Evolutionary conservation across 1,140 invertebrate genomes (phyloP), one percentile per base, ranked within the genome.

Genomic region (Formica selysi): DNA sequence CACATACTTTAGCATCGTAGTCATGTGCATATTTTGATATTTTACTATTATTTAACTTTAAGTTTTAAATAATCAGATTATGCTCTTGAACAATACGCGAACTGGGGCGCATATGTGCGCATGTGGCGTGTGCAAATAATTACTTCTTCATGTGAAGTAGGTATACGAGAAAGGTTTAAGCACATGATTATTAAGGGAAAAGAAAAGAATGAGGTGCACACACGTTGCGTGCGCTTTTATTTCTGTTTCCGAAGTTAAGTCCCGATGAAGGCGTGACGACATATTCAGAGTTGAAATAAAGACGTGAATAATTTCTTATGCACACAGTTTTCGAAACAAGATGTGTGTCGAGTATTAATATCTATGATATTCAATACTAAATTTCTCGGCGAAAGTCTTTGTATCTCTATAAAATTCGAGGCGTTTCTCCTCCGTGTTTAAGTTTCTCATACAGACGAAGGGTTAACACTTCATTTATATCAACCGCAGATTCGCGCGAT

Each of bases 381-480:
- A 32, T 38, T 59, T 5, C 32, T 65, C 62, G 61, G 2, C n/a
- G 11, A 74, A 44, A 29, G 13, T 26, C 3, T 8, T 29, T 19
- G 26, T 19, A 32, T 51, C 3, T n/a, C 16, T 19, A 26, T 38
- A 26, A 48, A 62, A 36, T 48, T 62, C 38, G 19, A 74, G 57
- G 22, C 16, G 22, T 51, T 57, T 8, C 48, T 41, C 26, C 36
- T 41, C 51, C 51, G 8, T n/a, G n/a, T 80, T 68, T 38, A 70
- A 54, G 36, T 26, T 32, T 44, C 57, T 78, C 57, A 10, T 8
- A 41, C 36, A 13, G 13, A 10, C 16, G 1, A 48, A 48, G 41
- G 89, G 81, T 90, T 84, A 86, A 91, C 89, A 90, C 89, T 88
- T 90, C 79, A 81, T 88, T 88, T 51, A 59, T 86, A 65, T 65